A percentile compares a stretch with the other conserved stretches of the same genome.
Conservation (phyloP, 2,888 invertebrate genomes). For the Ametastegia equiseti region DNA sequence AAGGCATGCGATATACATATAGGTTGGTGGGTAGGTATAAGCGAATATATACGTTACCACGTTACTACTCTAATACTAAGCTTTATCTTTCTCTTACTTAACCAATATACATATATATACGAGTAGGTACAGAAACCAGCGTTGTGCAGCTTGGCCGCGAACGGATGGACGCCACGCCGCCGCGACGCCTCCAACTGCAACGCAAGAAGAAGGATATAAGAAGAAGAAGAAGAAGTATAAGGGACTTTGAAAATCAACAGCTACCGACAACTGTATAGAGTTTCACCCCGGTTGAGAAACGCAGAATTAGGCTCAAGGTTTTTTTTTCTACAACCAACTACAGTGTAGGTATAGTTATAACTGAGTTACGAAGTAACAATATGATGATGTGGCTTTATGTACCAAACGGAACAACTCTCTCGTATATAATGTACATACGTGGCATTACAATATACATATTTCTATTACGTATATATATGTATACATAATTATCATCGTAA, state of each 20-base stretch:
- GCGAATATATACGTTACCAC: no score
- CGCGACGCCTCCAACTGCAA: conserved; percentile 2
- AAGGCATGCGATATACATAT: conserved; percentile 62
- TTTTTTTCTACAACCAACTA: neutral
- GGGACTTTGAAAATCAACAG: neutral
- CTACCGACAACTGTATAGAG: conserved; percentile 39
- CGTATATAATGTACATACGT: neutral
- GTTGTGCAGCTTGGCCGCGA: neutral
- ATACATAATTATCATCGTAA: no score
- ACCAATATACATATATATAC: no score
- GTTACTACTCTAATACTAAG: neutral
- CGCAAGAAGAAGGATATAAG: no score
- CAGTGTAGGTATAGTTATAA: neutral
- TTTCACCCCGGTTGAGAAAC: conserved; percentile 45
- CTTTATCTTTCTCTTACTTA: conserved; percentile 25
- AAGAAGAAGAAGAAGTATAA: no score
- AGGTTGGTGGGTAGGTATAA: no score
- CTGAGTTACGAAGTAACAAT: neutral
- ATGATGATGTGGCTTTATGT: neutral
- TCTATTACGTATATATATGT: no score
- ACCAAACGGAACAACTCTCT: neutral
- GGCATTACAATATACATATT: neutral
- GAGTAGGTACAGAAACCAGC: no score
- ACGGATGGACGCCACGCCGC: neutral
- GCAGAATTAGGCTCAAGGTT: conserved; percentile 35